Percentiles rank a stretch among this genome's conserved stretches.
Conservation (phyloP, 1,140 invertebrate genomes). For the Drosophila teissieri region DNA sequence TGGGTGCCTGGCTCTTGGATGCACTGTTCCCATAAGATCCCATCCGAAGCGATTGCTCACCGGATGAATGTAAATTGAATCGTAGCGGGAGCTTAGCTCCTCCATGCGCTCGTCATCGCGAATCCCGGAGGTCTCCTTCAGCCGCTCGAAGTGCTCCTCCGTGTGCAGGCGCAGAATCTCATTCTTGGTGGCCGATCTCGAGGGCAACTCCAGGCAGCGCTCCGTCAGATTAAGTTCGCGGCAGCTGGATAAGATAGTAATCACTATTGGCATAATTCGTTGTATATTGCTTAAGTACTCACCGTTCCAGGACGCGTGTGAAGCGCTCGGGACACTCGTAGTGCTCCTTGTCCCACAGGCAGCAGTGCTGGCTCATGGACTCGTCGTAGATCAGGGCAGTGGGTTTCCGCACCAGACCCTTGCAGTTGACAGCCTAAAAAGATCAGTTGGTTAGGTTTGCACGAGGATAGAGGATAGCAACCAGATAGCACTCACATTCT, state of each 20-base stretch:
- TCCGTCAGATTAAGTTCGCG: slow-evolving; percentile 89
- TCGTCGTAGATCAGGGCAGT: slow-evolving; percentile 93
- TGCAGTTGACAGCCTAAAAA: slow-evolving; percentile 87
- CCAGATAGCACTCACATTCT: slow-evolving; percentile 85
- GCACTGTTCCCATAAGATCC: not conserved
- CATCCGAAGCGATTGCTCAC: slow-evolving; percentile 85
- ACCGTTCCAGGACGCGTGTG: slow-evolving; percentile 89
- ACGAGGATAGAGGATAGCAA: not conserved
- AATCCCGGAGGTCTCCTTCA: slow-evolving; percentile 88
- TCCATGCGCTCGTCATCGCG: slow-evolving; percentile 88
- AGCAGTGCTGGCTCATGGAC: slow-evolving; percentile 91
- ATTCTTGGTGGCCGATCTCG: slow-evolving; percentile 88
- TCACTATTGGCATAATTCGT: not conserved
- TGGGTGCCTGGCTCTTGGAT: no score
- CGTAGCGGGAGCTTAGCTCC: slow-evolving; percentile 91
- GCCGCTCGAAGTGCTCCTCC: slow-evolving; percentile 87
- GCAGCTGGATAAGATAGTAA: slow-evolving; percentile 86
- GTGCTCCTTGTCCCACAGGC: slow-evolving; percentile 93
- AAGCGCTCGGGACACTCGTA: slow-evolving; percentile 93
- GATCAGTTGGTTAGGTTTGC: slow-evolving; percentile 20
- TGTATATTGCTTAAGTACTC: slow-evolving; percentile 8
- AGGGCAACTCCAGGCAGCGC: slow-evolving; percentile 87
- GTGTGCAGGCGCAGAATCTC: slow-evolving; percentile 90
- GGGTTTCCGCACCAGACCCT: slow-evolving; percentile 85
- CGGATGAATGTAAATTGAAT: slow-evolving; percentile 94